These are phyloP conservation scores for Miichthys miiuy DNA, from an alignment of 2,797 vertebrate species.

Conservation along the genomic window DNA sequence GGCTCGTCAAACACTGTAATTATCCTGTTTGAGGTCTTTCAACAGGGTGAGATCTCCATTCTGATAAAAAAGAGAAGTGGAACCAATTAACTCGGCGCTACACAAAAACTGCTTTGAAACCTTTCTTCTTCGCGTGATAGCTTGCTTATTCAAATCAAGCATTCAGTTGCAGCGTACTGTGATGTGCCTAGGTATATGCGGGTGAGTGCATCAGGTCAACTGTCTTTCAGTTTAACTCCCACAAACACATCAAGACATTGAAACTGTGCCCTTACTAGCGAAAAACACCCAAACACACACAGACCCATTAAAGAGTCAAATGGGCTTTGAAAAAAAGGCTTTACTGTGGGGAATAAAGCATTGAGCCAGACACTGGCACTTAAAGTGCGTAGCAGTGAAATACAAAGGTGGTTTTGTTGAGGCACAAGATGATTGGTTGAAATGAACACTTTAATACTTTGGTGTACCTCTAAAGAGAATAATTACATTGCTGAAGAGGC, in stretches of 20 bases:
- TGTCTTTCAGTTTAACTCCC: constrained; percentile 21
- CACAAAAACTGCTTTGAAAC: constrained; percentile 47
- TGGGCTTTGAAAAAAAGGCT: constrained; percentile 47
- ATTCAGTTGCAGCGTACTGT: constrained; percentile 7
- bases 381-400: constrained; percentile 45
- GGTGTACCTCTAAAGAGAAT: constrained; percentile 52
- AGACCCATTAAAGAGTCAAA: constrained; percentile 58
- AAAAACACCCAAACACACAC: constrained; percentile 41
- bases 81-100: constrained; percentile 38
- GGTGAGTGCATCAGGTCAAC: constrained; percentile 31
- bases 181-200: not conserved
- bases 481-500: constrained; percentile 48
- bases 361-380: constrained; percentile 66
- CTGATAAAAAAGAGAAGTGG: constrained; percentile 51
- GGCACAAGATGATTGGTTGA: constrained; percentile 40
- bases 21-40: constrained; percentile 49
- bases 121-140: constrained; percentile 19
- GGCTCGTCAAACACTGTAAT: constrained; percentile 50
- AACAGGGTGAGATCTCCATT: constrained; percentile 35
- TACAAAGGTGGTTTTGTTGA: constrained; percentile 75
- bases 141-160: constrained; percentile 31
- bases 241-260: constrained; percentile 16
- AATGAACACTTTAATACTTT: constrained; percentile 61
- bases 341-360: constrained; percentile 67
- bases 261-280: constrained; percentile 14